Base-by-base conservation (phyloP, 2,797 vertebrate species). In the Myoxocephalus aenaeus region DNA sequence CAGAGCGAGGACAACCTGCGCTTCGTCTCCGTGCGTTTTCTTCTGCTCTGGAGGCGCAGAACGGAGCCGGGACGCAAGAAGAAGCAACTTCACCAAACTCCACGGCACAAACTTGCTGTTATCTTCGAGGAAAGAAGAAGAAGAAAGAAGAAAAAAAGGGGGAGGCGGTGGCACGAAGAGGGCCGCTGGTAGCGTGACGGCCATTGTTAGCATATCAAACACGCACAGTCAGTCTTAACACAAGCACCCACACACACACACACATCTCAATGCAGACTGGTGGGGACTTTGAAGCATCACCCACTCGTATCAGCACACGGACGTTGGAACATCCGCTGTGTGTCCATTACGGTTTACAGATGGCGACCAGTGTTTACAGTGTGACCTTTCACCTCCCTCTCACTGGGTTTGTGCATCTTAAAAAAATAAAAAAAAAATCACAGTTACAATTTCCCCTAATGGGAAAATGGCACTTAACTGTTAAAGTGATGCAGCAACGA, bases 201-300 rank as follows among this genome's bases (percentile, higher is more conserved):
- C 66, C 59, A 56, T 59, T 86, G 77, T 88, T 87, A 75, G 75
- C 77, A 81, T 88, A 83, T 91, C 76, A 86, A 82, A 87, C 62
- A 70, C 18, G 38, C 48, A 22, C 79, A 78, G 79, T 27, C 56
- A 54, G 67, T 56, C 51, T 64, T 61, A 29, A 66, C 14, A 62
- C 66, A 76, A 61, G 48, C 29, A 56, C n/a, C 58, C 12, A 29
- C 27, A 40, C 40, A 42, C 36, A 27, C 32, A 32, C 32, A 32
- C 32, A n/a, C n/a, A n/a, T n/a, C n/a, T n/a, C 25, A 27, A 27
- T 27, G 25, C 25, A 2, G 5, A 32, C 32, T 32, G 3, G 32
- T 32, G 32, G 32, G 32, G 32, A 32, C 32, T 32, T 32, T 32
- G 32, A 4, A 32, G 32, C 3, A 32, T 5, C 32, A 32, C 32